These are phyloP conservation scores for Cardiocondyla obscurior DNA, from an alignment of 1,140 invertebrate genomes.

Conservation along the genomic window DNA sequence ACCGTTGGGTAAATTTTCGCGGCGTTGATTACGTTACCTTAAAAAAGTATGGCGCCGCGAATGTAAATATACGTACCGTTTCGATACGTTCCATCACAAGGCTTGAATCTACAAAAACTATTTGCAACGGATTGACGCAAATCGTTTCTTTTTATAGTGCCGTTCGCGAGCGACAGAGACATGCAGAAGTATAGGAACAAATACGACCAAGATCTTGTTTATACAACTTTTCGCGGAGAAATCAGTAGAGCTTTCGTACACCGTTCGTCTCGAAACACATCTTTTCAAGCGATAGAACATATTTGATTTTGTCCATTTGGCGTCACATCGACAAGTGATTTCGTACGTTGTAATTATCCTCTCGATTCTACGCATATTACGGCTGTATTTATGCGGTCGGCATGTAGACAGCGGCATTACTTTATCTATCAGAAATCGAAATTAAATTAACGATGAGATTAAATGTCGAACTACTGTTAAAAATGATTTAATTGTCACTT, in stretches of 20 bases:
- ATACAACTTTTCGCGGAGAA: not conserved
- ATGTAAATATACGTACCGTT: not conserved
- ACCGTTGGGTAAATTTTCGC: conserved; percentile 33
- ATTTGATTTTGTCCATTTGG: not conserved
- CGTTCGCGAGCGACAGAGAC: not conserved
- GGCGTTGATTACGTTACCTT: conserved; percentile 1
- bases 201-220: not conserved
- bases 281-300: not conserved
- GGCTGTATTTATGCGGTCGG: not conserved
- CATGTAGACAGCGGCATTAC: not conserved
- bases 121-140: conserved; percentile 3
- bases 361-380: not conserved
- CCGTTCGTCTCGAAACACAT: not conserved
- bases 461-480: conserved; percentile 9
- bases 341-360: not conserved
- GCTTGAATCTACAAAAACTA: not conserved
- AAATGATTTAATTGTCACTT: not conserved
- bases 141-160: not conserved
- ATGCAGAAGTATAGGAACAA: not conserved
- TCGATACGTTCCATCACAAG: not conserved
- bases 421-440: not conserved
- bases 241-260: not conserved
- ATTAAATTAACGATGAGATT: not conserved
- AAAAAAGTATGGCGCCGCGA: not conserved
- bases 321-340: not conserved